Base-by-base conservation (phyloP, 2,113 vertebrate species). In the Phyllopteryx taeniolatus region DNA sequence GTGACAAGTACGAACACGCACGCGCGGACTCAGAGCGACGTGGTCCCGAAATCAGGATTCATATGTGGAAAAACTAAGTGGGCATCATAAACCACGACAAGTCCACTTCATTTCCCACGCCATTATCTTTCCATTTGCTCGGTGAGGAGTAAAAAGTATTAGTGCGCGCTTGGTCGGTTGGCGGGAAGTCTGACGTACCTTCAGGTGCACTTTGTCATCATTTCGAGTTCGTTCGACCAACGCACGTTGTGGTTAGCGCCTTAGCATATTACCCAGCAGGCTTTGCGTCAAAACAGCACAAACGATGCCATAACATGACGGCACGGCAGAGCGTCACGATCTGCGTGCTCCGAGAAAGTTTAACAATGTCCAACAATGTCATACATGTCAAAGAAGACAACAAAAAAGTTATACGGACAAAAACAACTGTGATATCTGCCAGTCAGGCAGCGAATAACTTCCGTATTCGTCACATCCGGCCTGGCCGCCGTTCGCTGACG, bases 211-310 rank as follows among this genome's bases (percentile, higher is more conserved):
- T 54, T 54, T n/a, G 20, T 54, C 20, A 8, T 22, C 10, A 54
- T n/a, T 54, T n/a, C 8, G 7, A n/a, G 2, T 20, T 54, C 20
- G 53, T 54, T 54, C 53, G 7, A 54, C 20, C 53, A 22, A 54
- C 6, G 20, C n/a, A 6, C 10, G 14, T n/a, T n/a, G 20, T 19
- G 20, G 11, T 54, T 54, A 9, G 20, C 10, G 10, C 8, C 10
- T 54, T 54, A 70, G 14, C 78, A 82, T 79, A 82, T 83, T 87
- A 70, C 86, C 88, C 88, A 74, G 67, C 83, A 87, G 63, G 80
- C 86, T 20, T 1, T 67, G 83, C 85, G 84, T 66, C 27, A 1
- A 7, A 0, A 15, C 0, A 33, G 2, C 13, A 59, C 22, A 59
- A 15, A 60, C 13, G 14, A 35, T 5, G 27, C 11, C 2, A 54